These are phyloP conservation scores for Drosophila kepulauana DNA, from an alignment of 1,140 invertebrate species.

Conservation along the genomic window DNA sequence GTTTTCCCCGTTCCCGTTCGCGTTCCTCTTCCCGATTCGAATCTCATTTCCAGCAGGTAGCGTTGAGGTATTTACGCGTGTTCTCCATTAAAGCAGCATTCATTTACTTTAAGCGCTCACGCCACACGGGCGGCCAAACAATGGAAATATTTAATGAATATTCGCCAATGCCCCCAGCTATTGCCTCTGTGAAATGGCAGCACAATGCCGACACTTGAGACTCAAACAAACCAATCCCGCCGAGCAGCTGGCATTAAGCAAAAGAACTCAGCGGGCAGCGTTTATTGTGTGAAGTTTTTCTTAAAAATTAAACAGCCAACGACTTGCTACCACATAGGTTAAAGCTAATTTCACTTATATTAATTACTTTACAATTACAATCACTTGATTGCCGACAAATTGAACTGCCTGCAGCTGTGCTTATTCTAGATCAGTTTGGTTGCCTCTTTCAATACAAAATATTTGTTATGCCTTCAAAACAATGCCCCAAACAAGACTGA, in stretches of 20 bases:
- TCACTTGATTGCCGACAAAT: background rate
- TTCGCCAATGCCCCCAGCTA: slow-evolving; percentile 22
- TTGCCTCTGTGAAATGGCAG: background rate
- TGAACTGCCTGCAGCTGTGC: background rate
- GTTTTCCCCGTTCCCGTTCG: too few relatives aligned
- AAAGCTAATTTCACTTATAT: background rate
- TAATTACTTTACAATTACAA: background rate
- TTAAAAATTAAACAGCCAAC: slow-evolving; percentile 15
- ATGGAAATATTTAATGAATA: slow-evolving; percentile 65
- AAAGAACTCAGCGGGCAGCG: background rate
- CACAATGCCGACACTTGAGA: slow-evolving; percentile 34
- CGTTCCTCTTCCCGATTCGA: background rate
- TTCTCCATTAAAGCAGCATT: slow-evolving; percentile 63
- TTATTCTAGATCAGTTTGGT: background rate
- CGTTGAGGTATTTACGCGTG: slow-evolving; percentile 59
- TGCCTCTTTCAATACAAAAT: background rate
- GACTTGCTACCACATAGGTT: background rate
- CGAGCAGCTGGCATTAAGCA: background rate
- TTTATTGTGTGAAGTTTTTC: slow-evolving; percentile 4
- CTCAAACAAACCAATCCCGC: background rate
- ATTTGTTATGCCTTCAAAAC: background rate
- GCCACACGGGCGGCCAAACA: slow-evolving; percentile 43
- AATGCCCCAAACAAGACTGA: background rate
- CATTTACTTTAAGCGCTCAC: slow-evolving; percentile 50
- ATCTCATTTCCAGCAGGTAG: background rate